Evolutionary conservation across 2,888 invertebrate species (phyloP).

Genomic region (Muscina levida): DNA sequence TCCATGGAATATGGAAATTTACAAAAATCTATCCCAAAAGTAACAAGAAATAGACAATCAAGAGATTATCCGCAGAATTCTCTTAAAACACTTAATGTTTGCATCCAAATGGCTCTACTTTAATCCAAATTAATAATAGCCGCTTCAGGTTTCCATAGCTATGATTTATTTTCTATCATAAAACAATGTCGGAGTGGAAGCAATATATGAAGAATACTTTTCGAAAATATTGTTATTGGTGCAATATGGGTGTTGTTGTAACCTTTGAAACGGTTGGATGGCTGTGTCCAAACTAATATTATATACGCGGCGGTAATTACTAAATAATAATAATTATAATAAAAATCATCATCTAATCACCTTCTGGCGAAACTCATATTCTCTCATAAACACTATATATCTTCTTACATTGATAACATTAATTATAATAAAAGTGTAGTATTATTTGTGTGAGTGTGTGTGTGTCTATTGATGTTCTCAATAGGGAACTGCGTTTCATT

Average conservation of each 20-base stretch:
- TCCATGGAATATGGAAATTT: too few species aligned
- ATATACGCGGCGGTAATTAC: conserved; percentile 4
- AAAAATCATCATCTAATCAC: conserved; percentile 25
- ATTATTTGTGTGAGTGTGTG: conserved; percentile 15
- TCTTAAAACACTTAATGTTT: too few species aligned
- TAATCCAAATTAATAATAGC: background rate
- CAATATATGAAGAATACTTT: background rate
- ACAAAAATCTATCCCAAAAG: too few species aligned
- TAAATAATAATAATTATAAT: conserved; percentile 32
- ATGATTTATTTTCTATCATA: too few species aligned
- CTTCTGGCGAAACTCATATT: conserved; percentile 28
- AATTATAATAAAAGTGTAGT: background rate
- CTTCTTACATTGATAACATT: conserved; percentile 4
- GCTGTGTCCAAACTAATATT: conserved; percentile 7
- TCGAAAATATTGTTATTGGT: background rate
- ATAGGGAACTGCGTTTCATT: conserved; percentile 60
- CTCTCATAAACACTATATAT: conserved; percentile 50
- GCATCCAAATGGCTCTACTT: too few species aligned
- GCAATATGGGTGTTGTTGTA: too few species aligned
- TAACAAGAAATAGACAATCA: too few species aligned
- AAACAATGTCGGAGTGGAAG: background rate
- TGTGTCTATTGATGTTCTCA: conserved; percentile 41
- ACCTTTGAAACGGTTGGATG: background rate
- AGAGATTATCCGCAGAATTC: too few species aligned
- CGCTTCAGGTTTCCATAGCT: background rate